A percentile compares a stretch with the other conserved stretches of the same genome.
Evolutionary conservation across 2,113 vertebrate species (phyloP).

Genomic region (Arenaria interpres): DNA sequence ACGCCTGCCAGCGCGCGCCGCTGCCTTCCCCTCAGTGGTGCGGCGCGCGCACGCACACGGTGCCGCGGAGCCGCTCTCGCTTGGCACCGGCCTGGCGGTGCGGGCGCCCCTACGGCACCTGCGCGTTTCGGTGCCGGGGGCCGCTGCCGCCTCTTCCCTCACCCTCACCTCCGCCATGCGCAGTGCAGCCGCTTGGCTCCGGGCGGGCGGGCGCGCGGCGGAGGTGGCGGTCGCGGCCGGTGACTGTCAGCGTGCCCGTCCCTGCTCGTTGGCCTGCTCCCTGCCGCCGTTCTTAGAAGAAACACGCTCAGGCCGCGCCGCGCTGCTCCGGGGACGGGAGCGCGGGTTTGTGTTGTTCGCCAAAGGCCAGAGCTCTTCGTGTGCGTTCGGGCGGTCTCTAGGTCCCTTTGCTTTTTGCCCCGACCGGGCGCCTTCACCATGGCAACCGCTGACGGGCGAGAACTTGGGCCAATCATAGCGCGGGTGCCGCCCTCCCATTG

Average conservation of each 20-base stretch:
- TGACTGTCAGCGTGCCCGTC: not conserved
- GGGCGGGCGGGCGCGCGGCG: not conserved
- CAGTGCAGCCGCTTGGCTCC: not conserved
- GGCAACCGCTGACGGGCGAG: too few relatives aligned
- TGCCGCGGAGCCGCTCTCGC: not conserved
- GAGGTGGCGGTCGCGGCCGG: not conserved
- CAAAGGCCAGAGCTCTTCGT: slow-evolving; percentile 48
- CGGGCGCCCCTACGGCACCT: accelerated
- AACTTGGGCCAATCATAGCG: too few relatives aligned
- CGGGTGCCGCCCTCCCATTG: too few relatives aligned
- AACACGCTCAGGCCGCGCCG: not conserved
- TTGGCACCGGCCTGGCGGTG: not conserved
- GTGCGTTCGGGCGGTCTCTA: slow-evolving; percentile 67
- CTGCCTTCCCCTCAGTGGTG: too few relatives aligned
- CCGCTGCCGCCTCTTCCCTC: accelerated
- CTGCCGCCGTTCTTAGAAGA: not conserved
- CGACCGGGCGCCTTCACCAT: too few relatives aligned
- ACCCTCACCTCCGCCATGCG: too few relatives aligned
- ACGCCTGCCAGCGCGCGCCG: too few relatives aligned
- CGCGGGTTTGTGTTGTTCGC: slow-evolving; percentile 47
- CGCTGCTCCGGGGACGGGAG: slow-evolving; percentile 65
- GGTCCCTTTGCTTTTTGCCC: slow-evolving; percentile 50
- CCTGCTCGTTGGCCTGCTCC: not conserved
- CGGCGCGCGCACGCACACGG: not conserved
- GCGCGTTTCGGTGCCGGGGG: too few relatives aligned